Percentiles rank a stretch among this genome's conserved stretches.
Conservation (phyloP, 2,797 vertebrate genomes). For the Furcifer pardalis region DNA sequence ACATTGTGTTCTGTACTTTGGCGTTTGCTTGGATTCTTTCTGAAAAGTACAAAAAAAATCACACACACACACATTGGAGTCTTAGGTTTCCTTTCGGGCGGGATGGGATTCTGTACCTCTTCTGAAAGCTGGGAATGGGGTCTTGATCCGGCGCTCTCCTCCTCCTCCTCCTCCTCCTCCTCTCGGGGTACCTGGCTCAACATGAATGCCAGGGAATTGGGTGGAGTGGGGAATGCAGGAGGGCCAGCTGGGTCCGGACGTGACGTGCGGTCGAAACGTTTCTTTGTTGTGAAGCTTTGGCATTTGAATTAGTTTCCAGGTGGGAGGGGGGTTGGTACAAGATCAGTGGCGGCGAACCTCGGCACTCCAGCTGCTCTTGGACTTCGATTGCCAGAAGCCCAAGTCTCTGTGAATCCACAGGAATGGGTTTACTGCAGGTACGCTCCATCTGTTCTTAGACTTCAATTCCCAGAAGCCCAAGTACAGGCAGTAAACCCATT, state of each 20-base stretch:
- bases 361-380: too few species aligned
- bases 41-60: neutral
- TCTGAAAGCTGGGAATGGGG: neutral
- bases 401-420: too few species aligned
- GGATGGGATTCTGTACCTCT: neutral
- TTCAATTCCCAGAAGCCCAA: too few species aligned
- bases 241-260: neutral
- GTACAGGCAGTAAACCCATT: too few species aligned
- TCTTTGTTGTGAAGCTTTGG: too few species aligned
- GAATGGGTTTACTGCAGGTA: too few species aligned
- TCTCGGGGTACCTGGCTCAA: neutral
- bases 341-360: too few species aligned
- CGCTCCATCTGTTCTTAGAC: too few species aligned
- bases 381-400: too few species aligned
- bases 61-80: neutral
- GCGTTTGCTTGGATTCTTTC: constrained; percentile 5
- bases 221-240: too few species aligned
- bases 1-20: constrained; percentile 41
- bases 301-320: neutral
- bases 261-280: too few species aligned
- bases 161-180: neutral
- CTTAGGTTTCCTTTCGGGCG: neutral
- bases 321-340: neutral
- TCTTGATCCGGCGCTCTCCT: neutral
- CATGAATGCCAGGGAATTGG: neutral